A percentile compares a stretch with the other conserved stretches of the same genome.
phyloP scores from a whole-genome alignment of 2,888 invertebrate genomes.

The Chalcis sispes region DNA sequence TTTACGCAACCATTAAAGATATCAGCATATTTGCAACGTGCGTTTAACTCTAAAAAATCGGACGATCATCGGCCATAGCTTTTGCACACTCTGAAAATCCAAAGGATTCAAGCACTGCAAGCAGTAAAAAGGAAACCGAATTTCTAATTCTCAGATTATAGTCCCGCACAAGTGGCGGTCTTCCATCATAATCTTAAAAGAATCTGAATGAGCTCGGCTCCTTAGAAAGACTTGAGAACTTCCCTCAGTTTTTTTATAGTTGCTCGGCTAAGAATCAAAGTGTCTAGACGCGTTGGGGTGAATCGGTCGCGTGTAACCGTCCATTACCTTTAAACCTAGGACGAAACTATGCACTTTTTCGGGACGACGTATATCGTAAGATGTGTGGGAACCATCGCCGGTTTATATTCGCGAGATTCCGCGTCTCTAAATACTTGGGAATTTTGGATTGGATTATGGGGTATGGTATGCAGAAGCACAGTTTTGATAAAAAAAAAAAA shows the following conservation, averaged over 20 bases:
- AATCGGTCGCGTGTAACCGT: conserved; percentile 44
- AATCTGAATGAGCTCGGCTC: conserved; percentile 70
- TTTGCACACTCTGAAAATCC: background rate
- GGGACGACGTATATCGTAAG: too few species aligned
- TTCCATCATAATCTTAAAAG: conserved; percentile 69
- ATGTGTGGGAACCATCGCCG: conserved; percentile 49
- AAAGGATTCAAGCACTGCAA: background rate
- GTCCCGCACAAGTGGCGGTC: conserved; percentile 40
- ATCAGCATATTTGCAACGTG: background rate
- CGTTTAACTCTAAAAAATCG: conserved; percentile 30
- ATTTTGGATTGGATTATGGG: too few species aligned
- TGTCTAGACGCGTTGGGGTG: conserved; percentile 73
- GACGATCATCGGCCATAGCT: conserved; percentile 6
- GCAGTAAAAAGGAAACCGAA: conserved; percentile 46
- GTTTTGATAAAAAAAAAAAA: too few species aligned
- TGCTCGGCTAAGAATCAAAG: conserved; percentile 25
- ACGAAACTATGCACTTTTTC: conserved; percentile 50
- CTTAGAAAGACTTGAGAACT: conserved; percentile 19
- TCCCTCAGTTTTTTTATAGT: conserved; percentile 60
- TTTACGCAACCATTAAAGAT: background rate
- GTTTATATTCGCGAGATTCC: conserved; percentile 41
- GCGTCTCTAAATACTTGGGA: background rate
- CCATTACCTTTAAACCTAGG: conserved; percentile 46
- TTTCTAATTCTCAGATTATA: conserved; percentile 56
- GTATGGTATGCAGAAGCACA: background rate